Base-by-base conservation (phyloP, 2,888 invertebrate genomes). In the Actias luna region DNA sequence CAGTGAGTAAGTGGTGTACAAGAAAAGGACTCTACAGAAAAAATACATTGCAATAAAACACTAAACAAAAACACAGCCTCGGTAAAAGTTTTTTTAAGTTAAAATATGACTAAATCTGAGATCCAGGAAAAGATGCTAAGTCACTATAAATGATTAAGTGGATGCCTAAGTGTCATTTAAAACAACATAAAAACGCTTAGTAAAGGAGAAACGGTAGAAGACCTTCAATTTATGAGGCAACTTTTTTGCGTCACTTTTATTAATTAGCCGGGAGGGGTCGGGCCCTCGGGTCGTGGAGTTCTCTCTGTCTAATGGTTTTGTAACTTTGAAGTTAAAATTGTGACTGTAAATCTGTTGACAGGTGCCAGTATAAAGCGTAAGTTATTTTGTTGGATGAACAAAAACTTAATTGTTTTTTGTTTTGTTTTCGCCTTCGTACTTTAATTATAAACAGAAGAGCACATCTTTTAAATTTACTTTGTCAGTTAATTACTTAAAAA, bases 171-270 rank as follows among this genome's bases (percentile, higher is more conserved):
- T 62, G 64, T 59, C 64, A 62, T 63, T 66, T 62, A 66, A 63
- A 64, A 58, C 63, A 57, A 63, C 65, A 66, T 63, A 66, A 66
- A 68, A 68, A 59, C 62, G 62, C 60, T 64, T 64, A 64, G 58
- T 50, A 22, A 65, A 64, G 63, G 64, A 55, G 60, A 50, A 59
- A 50, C 59, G 25, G 62, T 62, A 65, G 70, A 72, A 70, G 73
- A 63, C 63, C 61, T 66, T 68, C 58, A 66, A 78, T 79, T 79
- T 74, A 77, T 75, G 73, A 64, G 63, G 66, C 69, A 73, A 79
- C 70, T 67, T 79, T 77, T 73, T 71, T 70, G 73, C 69, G 73
- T 73, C 76, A 75, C 70, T 78, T 76, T 68, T 67, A 78, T 79
- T 79, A 79, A 79, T 79, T 78, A 79, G 77, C 66, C 60, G 50